These are phyloP conservation scores for Sus cebifrons DNA, from an alignment of 2,797 vertebrate species.

Conservation along the genomic window DNA sequence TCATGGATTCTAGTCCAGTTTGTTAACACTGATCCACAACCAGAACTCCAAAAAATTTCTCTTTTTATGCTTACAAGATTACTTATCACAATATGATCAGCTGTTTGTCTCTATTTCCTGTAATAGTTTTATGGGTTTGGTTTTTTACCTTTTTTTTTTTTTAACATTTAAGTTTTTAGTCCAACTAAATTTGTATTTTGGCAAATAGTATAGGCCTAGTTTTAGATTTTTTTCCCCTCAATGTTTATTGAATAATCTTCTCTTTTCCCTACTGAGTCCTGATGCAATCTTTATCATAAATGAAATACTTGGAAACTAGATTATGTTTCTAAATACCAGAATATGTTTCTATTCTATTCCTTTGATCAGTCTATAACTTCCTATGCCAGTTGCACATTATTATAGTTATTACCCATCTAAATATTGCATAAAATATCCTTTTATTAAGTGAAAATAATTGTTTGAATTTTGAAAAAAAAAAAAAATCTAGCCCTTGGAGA, in stretches of 20 bases:
- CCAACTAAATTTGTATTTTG: constrained; percentile 24
- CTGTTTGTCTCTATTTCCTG: constrained; percentile 57
- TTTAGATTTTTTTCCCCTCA: constrained; percentile 1
- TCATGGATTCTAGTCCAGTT: too few species aligned
- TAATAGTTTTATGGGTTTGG: background rate
- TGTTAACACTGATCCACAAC: too few species aligned
- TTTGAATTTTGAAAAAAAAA: background rate
- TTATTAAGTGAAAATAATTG: constrained; percentile 19
- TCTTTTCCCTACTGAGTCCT: background rate
- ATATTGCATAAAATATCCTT: constrained; percentile 8
- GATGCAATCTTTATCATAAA: background rate
- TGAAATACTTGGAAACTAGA: background rate
- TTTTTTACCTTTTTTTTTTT: background rate
- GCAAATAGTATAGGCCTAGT: constrained; percentile 9
- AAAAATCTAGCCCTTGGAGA: background rate
- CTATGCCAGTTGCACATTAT: background rate
- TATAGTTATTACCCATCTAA: background rate
- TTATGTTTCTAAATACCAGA: background rate
- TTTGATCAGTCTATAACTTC: background rate
- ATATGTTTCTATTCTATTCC: background rate
- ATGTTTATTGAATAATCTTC: background rate
- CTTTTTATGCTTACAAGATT: constrained; percentile 4
- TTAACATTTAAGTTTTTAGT: constrained; percentile 38
- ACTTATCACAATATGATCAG: background rate
- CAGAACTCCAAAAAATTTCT: background rate